Base-by-base conservation (phyloP, 2,888 invertebrate species). In the Lymantria dispar region DNA sequence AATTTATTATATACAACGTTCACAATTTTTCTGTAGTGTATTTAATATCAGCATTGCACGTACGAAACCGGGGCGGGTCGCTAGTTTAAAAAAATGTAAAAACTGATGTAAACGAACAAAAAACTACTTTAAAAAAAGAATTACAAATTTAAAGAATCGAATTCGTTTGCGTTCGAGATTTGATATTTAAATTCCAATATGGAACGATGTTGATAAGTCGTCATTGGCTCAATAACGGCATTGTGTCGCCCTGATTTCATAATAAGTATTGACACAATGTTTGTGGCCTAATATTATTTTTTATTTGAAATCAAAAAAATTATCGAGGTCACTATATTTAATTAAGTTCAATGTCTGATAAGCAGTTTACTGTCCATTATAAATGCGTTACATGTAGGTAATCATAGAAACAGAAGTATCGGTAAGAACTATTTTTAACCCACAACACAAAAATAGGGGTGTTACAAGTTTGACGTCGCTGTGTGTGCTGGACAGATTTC, bases 181-280 rank as follows among this genome's bases (percentile, higher is more conserved):
- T 68, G 57, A 59, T 68, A 62, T 67, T 68, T 63, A 67, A 67
- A 68, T 66, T 64, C 49, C 57, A 56, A 58, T 58, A 47, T 58
- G 55, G 64, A 65, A 67, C 58, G 58, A 55, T 51, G 54, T 54
- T 66, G 60, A 63, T 67, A 67, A 66, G 49, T 56, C 52, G 52
- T 43, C 40, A 54, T 60, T 50, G 48, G 36, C 50, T 67, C 49
- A 66, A 60, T 55, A 56, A 15, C 48, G 46, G 48, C 49, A 49
- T 57, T 64, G 53, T 56, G 53, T 54, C 47, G 50, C 14, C 43
- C 50, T 14, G 58, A 58, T 63, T 67, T 58, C 38, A 50, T 56
- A 56, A 54, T 56, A 49, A 45, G 39, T 51, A 8, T 42, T 56
- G 54, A 53, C 33, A 51, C 53, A 52, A 63, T 45, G 14, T 46